phyloP scores from a whole-genome alignment of 2,888 invertebrate genomes.

The Orthosia gracilis region DNA sequence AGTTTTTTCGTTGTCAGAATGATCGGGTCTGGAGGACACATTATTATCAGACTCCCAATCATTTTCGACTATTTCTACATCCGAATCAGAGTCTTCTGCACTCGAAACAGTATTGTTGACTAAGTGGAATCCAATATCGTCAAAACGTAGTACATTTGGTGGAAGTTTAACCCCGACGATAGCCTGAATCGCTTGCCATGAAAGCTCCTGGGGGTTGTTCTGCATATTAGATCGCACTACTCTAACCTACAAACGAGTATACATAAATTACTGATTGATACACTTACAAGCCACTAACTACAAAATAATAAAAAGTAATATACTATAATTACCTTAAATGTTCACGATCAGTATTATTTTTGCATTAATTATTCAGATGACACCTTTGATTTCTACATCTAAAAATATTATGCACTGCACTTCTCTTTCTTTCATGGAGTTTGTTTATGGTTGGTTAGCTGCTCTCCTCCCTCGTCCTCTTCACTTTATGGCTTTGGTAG shows the following conservation, averaged over 20 bases:
- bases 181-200: constrained; percentile 91
- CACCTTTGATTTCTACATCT: constrained; percentile 90
- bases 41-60: constrained; percentile 90
- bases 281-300: constrained; percentile 62
- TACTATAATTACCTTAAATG: constrained; percentile 84
- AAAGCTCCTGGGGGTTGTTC: constrained; percentile 92
- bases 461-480: constrained; percentile 3
- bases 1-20: constrained; percentile 88
- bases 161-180: constrained; percentile 91
- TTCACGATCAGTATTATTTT: constrained; percentile 80
- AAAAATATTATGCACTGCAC: constrained; percentile 88
- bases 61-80: constrained; percentile 90
- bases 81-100: constrained; percentile 89
- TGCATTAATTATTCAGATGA: constrained; percentile 83
- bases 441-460: constrained; percentile 35
- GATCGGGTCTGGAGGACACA: constrained; percentile 86
- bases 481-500: constrained; percentile 26
- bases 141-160: constrained; percentile 89
- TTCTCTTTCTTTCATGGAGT: constrained; percentile 22
- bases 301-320: constrained; percentile 63
- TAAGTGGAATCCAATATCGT: constrained; percentile 90
- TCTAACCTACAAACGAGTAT: constrained; percentile 91
- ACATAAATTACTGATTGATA: constrained; percentile 83
- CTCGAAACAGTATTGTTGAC: constrained; percentile 87
- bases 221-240: constrained; percentile 91